Base-by-base conservation (phyloP, 2,888 invertebrate species). In the Meloe dianella region DNA sequence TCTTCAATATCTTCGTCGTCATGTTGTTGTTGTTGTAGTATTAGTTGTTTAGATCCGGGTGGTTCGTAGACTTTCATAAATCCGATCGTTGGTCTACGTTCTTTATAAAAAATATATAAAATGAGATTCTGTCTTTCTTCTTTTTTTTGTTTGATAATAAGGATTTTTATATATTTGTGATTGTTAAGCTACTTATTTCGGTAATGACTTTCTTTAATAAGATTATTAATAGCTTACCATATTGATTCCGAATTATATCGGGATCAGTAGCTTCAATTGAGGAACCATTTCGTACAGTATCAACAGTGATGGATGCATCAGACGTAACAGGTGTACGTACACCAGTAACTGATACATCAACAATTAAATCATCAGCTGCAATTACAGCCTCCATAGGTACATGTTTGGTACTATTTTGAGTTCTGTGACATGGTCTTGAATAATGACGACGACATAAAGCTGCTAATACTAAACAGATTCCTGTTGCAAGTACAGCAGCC, bases 171-270 rank as follows among this genome's bases (percentile, higher is more conserved):
- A 6, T 58, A 32, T 35, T 57, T 57, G 35, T 30, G 12, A 47
- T 22, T 51, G 62, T 60, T 67, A 64, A 61, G 67, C 61, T 27
- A 60, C 66, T 66, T 66, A 64, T 67, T 64, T 38, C 24, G 20
- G 27, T 9, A 61, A 67, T 51, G 14, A 60, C 14, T 41, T 41
- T 17, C n/a, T 32, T n/a, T 41, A 47, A 54, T 35, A 63, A 41
- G 60, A 27, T 41, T 30, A 27, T n/a, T 9, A 24, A 12, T 51
- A 32, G 83, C 89, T 88, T 79, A 94, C 94, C 94, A 85, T 94
- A 93, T 84, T 94, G 91, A 86, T 92, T 93, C 73, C 94, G 92
- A 84, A 94, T 94, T 78, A 94, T 93, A 84, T 94, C 94, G 58
- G 94, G 94, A 85, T 94, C 94, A 62, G 92, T 91, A 79, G 92